These are phyloP conservation scores for Clitarchus hookeri DNA, from an alignment of 2,888 invertebrate species.

Conservation along the genomic window DNA sequence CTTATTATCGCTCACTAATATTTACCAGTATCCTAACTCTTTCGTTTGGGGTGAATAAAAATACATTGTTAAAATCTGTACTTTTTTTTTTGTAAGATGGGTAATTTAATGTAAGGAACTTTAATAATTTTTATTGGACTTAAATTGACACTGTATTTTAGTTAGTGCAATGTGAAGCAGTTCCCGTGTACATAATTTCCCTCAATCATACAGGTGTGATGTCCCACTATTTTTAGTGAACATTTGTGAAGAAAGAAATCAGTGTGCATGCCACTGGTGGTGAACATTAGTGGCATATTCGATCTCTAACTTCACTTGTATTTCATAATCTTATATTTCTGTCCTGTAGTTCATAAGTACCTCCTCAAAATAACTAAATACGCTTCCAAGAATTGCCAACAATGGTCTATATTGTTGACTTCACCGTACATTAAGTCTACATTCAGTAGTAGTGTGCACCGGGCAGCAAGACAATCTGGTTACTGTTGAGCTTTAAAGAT, in stretches of 20 bases:
- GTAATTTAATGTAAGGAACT: too few relatives aligned
- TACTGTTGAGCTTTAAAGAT: conserved; percentile 4
- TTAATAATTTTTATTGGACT: too few relatives aligned
- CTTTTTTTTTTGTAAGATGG: neutral
- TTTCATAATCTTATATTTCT: neutral
- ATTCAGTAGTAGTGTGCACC: neutral
- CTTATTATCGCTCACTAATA: neutral
- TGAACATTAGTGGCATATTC: neutral
- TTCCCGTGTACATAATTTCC: neutral
- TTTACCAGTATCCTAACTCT: neutral
- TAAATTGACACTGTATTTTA: too few relatives aligned
- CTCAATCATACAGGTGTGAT: neutral
- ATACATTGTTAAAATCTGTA: neutral
- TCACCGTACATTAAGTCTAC: neutral
- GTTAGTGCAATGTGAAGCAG: neutral
- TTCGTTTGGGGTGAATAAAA: neutral
- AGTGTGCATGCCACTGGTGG: neutral
- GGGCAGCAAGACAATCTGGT: neutral
- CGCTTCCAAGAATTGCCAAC: conserved; percentile 7
- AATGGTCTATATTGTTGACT: neutral
- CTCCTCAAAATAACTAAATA: conserved; percentile 2
- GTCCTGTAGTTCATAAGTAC: neutral
- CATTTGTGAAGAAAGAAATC: neutral
- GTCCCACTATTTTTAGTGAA: neutral
- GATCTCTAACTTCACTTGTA: neutral